Base-by-base conservation (phyloP, 2,113 vertebrate species). In the Mormyrus lacerda region DNA sequence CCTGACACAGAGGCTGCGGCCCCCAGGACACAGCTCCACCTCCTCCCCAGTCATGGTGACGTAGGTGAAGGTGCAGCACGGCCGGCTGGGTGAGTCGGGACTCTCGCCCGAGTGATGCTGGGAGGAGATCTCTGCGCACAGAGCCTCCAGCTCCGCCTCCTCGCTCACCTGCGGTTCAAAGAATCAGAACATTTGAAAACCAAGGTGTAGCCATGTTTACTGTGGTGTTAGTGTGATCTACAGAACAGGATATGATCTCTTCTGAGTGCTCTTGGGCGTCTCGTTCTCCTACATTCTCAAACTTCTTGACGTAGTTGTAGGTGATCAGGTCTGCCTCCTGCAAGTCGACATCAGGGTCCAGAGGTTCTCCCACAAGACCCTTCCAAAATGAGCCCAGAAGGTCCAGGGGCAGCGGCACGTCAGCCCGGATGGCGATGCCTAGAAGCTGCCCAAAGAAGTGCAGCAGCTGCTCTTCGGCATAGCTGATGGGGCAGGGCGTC, bases 331-430 rank as follows among this genome's bases (percentile, higher is more conserved):
- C 98, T 0, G 97, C 98, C 90, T 99, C 98, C 92, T 98, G 97
- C 44, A 99, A 95, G 95, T 99, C 98, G 42, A 94, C 85, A 0
- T 99, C 98, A 0, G 96, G 95, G 91, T 99, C 97, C 19, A 98
- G 95, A 0, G 95, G 93, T 90, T 98, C 97, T 0, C 97, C 97
- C 15, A 99, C 97, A 89, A 99, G 94, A 0, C 97, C 97, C 93
- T 99, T 99, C 98, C 98, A 99, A 93, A 99, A 99, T 51, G 97
- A 99, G 51, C 97, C 95, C 89, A 99, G 95, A 2, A 99, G 96
- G 92, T 99, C 98, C 91, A 99, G 93, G 0, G 98, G 98, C 79
- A 99, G 97, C 2, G 98, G 98, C 27, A 99, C 97, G 0, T 99
- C 98, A 0, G 98, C 98, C 0, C 98, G 96, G 53, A 99, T 98